Conservation (phyloP, 2,797 vertebrate genomes). For the Phalloptychus januarius region DNA sequence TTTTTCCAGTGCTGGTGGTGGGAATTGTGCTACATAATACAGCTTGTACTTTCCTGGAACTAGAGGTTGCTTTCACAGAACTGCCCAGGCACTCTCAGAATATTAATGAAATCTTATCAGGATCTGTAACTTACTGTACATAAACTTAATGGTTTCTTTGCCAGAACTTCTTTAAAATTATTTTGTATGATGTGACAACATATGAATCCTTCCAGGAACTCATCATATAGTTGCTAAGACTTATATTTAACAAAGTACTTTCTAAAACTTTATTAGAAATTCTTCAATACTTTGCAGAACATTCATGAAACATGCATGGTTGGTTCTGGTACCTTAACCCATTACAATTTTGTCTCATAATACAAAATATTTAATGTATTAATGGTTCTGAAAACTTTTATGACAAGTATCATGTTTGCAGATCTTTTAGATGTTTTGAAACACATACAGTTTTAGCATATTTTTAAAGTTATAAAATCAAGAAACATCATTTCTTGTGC, state of each 20-base stretch:
- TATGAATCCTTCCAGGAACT: not conserved
- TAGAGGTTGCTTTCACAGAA: not conserved
- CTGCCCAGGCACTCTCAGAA: not conserved
- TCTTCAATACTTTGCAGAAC: not conserved
- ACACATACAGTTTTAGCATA: not conserved
- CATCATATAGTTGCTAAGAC: not conserved
- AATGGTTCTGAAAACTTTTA: not conserved
- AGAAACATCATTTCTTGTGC: not conserved
- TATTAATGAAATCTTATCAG: not conserved
- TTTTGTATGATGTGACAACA: not conserved
- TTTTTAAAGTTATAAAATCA: not conserved
- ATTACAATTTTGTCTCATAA: not conserved
- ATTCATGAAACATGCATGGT: not conserved
- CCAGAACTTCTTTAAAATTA: not conserved
- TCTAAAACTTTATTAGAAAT: not conserved
- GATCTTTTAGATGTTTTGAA: not conserved
- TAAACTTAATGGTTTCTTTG: not conserved
- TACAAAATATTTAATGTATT: not conserved
- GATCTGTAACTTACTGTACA: not conserved
- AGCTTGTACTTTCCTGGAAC: not conserved
- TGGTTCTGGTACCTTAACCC: not conserved
- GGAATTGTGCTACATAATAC: not conserved
- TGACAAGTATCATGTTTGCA: not conserved
- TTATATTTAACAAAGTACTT: not conserved
- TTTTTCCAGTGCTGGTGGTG: not conserved